These are phyloP conservation scores for Hymenopus coronatus DNA, from an alignment of 2,888 invertebrate genomes.

Conservation along the genomic window DNA sequence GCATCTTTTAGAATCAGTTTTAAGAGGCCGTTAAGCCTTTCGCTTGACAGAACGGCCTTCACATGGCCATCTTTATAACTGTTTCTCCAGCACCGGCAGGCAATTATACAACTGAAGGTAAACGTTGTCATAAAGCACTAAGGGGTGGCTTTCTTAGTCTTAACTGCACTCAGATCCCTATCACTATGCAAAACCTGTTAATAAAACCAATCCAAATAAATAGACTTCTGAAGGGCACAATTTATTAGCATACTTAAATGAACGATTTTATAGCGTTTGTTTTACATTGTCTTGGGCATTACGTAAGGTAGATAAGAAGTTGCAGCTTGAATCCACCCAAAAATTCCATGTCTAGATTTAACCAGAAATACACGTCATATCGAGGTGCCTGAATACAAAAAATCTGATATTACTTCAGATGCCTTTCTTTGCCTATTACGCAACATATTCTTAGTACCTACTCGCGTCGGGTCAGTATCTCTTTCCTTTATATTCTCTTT, in stretches of 20 bases:
- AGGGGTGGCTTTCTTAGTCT: not conserved
- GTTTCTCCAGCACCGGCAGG: not conserved
- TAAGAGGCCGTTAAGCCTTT: not conserved
- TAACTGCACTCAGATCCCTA: not conserved
- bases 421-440: no score
- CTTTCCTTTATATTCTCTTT: no score
- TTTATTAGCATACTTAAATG: not conserved
- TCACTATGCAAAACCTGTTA: not conserved
- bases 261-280: no score
- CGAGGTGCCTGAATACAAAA: no score
- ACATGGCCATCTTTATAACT: not conserved
- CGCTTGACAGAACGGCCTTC: not conserved
- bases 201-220: not conserved
- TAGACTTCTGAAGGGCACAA: not conserved
- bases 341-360: no score
- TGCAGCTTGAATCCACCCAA: no score
- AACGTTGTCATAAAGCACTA: not conserved
- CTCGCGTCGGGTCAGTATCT: no score
- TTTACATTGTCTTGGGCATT: no score
- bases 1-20: not conserved
- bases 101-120: not conserved
- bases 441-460: no score
- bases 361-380: no score
- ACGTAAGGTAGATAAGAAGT: no score
- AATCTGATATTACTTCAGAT: no score